Conservation (phyloP, 2,113 vertebrate species). For the Poicephalus gulielmi region DNA sequence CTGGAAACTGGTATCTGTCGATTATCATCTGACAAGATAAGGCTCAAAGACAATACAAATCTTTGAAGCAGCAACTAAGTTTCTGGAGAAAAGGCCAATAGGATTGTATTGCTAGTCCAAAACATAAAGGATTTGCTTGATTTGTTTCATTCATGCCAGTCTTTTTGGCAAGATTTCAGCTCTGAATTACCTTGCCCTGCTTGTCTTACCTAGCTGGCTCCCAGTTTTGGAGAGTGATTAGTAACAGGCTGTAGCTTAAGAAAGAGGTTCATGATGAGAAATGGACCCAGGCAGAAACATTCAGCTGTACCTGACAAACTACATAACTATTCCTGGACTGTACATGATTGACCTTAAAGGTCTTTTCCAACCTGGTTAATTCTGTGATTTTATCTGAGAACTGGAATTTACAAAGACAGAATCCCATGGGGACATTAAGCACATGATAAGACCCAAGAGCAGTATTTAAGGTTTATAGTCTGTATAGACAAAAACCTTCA, state of each 20-base stretch:
- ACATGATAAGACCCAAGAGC: background rate
- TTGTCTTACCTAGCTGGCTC: background rate
- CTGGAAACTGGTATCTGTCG: background rate
- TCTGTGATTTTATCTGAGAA: background rate
- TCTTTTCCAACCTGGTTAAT: background rate
- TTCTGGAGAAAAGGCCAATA: background rate
- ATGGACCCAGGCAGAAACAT: background rate
- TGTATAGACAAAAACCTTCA: background rate
- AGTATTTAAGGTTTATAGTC: background rate
- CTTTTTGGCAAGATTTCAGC: background rate
- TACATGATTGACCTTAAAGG: background rate
- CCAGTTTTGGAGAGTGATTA: fast-evolving
- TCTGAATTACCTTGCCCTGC: background rate
- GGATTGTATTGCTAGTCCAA: background rate
- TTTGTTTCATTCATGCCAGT: background rate
- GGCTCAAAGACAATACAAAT: background rate
- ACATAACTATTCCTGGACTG: background rate
- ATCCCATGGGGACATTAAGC: background rate
- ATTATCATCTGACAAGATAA: background rate
- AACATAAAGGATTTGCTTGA: background rate
- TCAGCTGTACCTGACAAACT: background rate
- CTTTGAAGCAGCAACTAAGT: background rate
- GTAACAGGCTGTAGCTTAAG: background rate
- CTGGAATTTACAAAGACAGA: background rate
- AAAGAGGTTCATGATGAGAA: background rate